Evolutionary conservation across 2,797 vertebrate species (phyloP).

Genomic region (Ibycter americanus): DNA sequence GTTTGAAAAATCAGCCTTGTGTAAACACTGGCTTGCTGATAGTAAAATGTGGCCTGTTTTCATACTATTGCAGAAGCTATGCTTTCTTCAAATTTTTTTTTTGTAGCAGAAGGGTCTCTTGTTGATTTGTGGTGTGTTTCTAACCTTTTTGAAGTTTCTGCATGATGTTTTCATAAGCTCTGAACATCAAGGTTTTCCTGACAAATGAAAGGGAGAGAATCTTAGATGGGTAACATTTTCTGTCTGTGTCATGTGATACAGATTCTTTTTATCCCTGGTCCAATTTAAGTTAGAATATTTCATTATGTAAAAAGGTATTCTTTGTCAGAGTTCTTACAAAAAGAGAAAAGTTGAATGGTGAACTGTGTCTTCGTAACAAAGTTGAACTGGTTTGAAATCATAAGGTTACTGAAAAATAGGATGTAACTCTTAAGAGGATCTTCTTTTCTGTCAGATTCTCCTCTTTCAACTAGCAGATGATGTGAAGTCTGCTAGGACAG

Average conservation of each 20-base stretch:
- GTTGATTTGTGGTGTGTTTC: background rate
- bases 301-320: background rate
- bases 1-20: background rate
- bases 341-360: background rate
- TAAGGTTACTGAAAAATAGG: background rate
- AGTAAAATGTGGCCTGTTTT: background rate
- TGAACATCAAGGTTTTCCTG: background rate
- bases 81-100: background rate
- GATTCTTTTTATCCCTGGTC: background rate
- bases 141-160: background rate
- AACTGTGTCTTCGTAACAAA: background rate
- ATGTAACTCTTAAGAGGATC: background rate
- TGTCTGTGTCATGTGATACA: background rate
- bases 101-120: background rate
- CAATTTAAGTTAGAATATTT: background rate
- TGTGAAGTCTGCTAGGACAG: background rate
- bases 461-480: background rate
- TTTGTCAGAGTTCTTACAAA: background rate
- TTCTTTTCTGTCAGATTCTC: background rate
- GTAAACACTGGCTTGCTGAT: background rate
- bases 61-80: background rate
- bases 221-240: background rate
- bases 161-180: background rate
- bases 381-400: background rate
- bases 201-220: background rate